Percentiles rank a stretch among this genome's conserved stretches.
Evolutionary conservation across 2,888 invertebrate species (phyloP).

Genomic region (Acanthococcus lagerstroemiae): DNA sequence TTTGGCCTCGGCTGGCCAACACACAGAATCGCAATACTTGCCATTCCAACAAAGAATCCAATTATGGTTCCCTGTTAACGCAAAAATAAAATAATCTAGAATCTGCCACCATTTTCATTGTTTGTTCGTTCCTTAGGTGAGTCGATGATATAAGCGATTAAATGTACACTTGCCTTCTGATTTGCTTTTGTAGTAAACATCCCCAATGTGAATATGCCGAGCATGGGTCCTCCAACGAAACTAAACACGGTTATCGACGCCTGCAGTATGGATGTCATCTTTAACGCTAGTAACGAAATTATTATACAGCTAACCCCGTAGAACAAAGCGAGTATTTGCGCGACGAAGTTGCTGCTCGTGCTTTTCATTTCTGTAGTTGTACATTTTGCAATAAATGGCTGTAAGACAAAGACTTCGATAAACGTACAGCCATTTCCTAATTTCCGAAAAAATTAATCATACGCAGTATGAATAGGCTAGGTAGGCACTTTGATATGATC

Average conservation of each 20-base stretch:
- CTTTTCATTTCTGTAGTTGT: neutral
- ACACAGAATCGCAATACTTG: slow-evolving; percentile 68
- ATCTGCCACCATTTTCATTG: neutral
- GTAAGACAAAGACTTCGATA: neutral
- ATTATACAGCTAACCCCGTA: slow-evolving; percentile 69
- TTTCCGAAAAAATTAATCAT: no score
- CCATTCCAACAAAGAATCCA: slow-evolving; percentile 55
- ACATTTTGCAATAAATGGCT: slow-evolving; percentile 16
- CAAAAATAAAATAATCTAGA: neutral
- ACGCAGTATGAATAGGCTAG: neutral
- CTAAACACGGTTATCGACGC: slow-evolving; percentile 77
- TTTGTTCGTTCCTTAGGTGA: no score
- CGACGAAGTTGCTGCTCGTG: slow-evolving; percentile 1
- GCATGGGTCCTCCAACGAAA: slow-evolving; percentile 72
- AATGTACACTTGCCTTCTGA: slow-evolving; percentile 9
- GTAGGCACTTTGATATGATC: slow-evolving; percentile 60
- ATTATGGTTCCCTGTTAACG: slow-evolving; percentile 53
- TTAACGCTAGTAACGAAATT: slow-evolving; percentile 70
- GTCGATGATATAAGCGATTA: neutral
- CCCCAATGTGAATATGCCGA: slow-evolving; percentile 75
- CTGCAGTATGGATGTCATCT: slow-evolving; percentile 73
- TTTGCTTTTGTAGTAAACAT: slow-evolving; percentile 46
- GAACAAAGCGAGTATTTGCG: slow-evolving; percentile 44
- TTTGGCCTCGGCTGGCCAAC: slow-evolving; percentile 67
- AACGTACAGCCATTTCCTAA: no score